Evolutionary conservation across 1,140 invertebrate genomes (phyloP).

Genomic region (Diplogasteroides magnus): DNA sequence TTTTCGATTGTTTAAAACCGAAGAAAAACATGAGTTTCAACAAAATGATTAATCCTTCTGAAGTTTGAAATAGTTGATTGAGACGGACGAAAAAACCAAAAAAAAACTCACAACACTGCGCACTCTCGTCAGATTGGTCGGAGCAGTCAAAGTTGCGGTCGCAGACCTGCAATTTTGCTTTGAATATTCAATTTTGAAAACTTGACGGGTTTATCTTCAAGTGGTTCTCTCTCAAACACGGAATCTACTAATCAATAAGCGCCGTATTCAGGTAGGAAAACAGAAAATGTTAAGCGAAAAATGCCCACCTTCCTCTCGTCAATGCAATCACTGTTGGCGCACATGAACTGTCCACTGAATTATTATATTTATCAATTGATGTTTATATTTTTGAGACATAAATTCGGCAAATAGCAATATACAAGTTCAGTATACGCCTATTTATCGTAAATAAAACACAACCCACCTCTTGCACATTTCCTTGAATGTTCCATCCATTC

Average conservation of each 20-base stretch:
- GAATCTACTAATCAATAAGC: too few relatives aligned
- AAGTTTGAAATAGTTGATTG: too few relatives aligned
- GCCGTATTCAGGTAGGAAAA: too few relatives aligned
- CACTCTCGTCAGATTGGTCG: slow-evolving; percentile 82
- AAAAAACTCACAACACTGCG: slow-evolving; percentile 71
- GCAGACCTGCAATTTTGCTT: slow-evolving; percentile 60
- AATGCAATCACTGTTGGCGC: slow-evolving; percentile 65
- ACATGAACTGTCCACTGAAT: slow-evolving; percentile 46
- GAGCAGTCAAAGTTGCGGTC: slow-evolving; percentile 65
- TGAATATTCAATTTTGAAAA: background rate
- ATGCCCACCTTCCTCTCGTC: slow-evolving; percentile 53
- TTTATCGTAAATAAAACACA: background rate
- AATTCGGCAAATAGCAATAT: too few relatives aligned
- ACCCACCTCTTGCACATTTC: background rate
- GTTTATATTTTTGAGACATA: background rate
- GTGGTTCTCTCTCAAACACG: too few relatives aligned
- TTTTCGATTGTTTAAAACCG: too few relatives aligned
- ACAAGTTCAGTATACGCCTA: background rate
- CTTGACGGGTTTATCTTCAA: too few relatives aligned
- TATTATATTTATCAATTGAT: slow-evolving; percentile 27
- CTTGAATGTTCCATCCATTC: background rate
- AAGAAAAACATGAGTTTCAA: too few relatives aligned
- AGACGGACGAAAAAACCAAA: too few relatives aligned
- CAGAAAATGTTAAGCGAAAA: background rate
- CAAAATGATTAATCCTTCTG: too few relatives aligned